These are phyloP conservation scores for Phyto melanocephala DNA, from an alignment of 2,888 invertebrate species.

Conservation along the genomic window DNA sequence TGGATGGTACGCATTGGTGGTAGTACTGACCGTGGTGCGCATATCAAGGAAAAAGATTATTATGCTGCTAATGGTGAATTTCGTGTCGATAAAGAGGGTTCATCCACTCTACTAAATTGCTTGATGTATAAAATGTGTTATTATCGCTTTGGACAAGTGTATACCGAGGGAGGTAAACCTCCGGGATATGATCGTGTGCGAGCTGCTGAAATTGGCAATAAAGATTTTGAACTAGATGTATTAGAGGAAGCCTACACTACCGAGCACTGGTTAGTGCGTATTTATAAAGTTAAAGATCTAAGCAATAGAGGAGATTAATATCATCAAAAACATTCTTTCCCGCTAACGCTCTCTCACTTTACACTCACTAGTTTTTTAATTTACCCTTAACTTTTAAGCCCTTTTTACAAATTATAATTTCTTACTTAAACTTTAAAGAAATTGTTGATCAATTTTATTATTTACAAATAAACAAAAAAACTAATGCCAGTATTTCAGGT, in stretches of 20 bases:
- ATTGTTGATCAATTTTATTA: slow-evolving; percentile 43
- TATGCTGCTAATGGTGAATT: slow-evolving; percentile 98
- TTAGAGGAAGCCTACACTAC: slow-evolving; percentile 99
- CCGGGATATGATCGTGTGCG: slow-evolving; percentile 97
- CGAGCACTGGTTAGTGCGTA: slow-evolving; percentile 99
- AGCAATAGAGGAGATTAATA: slow-evolving; percentile 90
- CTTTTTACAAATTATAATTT: background rate
- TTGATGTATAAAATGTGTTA: slow-evolving; percentile 99
- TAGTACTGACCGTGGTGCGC: slow-evolving; percentile 94
- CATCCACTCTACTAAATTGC: slow-evolving; percentile 94
- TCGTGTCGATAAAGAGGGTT: slow-evolving; percentile 96
- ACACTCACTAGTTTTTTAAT: slow-evolving; percentile 12
- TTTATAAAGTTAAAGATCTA: slow-evolving; percentile 97
- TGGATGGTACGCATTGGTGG: slow-evolving; percentile 99
- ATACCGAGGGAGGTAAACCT: slow-evolving; percentile 96
- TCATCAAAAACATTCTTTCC: background rate
- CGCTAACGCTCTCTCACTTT: background rate
- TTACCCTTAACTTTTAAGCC: background rate
- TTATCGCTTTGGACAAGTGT: slow-evolving; percentile 96
- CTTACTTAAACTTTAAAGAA: background rate
- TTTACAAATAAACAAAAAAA: too few species aligned
- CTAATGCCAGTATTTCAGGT: background rate
- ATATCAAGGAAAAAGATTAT: slow-evolving; percentile 98
- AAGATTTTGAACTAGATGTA: slow-evolving; percentile 98
- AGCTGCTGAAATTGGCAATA: slow-evolving; percentile 98